Evolutionary conservation across 2,888 invertebrate species (phyloP).

Genomic region (Ecdyonurus torrentis): DNA sequence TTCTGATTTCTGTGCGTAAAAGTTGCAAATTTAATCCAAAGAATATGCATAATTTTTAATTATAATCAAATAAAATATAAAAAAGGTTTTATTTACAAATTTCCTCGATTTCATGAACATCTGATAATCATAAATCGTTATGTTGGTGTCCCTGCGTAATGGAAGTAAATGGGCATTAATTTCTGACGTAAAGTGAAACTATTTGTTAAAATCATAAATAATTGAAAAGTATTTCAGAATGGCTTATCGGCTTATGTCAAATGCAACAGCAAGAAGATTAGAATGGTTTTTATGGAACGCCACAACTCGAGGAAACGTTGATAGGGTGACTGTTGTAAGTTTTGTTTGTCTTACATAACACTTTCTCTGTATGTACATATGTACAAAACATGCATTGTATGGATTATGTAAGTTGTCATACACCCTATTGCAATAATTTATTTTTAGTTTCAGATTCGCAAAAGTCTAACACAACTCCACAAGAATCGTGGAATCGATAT

Average conservation of each 20-base stretch:
- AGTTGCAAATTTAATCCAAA: too few relatives aligned
- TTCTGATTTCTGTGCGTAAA: too few relatives aligned
- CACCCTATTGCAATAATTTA: neutral
- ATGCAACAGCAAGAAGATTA: constrained; percentile 34
- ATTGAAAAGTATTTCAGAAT: too few relatives aligned
- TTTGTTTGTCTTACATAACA: constrained; percentile 9
- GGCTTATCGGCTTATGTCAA: neutral
- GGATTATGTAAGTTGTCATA: constrained; percentile 8
- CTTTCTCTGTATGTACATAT: neutral
- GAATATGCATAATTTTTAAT: too few relatives aligned
- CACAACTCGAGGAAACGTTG: constrained; percentile 24
- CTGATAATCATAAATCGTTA: too few relatives aligned
- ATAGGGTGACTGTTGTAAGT: constrained; percentile 25
- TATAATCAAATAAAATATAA: too few relatives aligned
- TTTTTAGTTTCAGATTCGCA: constrained; percentile 22
- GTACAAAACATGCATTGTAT: constrained; percentile 5
- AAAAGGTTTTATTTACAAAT: too few relatives aligned
- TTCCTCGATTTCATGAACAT: too few relatives aligned
- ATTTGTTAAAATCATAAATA: neutral
- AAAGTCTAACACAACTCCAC: constrained; percentile 23
- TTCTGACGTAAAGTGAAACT: neutral
- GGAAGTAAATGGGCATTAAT: neutral
- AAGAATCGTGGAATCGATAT: constrained; percentile 34
- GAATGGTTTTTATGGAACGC: constrained; percentile 31
- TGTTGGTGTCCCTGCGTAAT: too few relatives aligned